Base-by-base conservation (phyloP, 2,888 invertebrate genomes). In the Oxyteleia sp. region DNA sequence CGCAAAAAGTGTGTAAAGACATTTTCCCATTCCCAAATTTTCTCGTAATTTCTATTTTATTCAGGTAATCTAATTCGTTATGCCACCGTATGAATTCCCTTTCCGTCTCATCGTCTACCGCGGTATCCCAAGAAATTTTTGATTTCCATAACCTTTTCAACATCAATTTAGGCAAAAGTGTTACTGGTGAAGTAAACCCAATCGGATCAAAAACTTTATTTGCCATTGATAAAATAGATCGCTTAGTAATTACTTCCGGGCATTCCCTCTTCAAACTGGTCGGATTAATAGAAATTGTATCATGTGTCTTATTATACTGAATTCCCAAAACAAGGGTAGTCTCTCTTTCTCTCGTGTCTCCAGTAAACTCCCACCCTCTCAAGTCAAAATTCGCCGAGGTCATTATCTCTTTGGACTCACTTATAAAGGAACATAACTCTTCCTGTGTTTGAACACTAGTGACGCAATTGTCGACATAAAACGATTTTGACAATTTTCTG, bases 1-100 rank as follows among this genome's bases (percentile, higher is more conserved):
- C 90, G 13, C 80, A 78, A 74, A 91, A 91, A 0, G 84, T 82
- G 47, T 91, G 91, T 11, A 89, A 41, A 18, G 84, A 81, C n/a
- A 82, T 51, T 4, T 66, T 16, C 0, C 71, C 78, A n/a, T n/a
- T 20, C 0, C 47, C 82, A 7, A 80, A 18, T 26, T 76, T 82
- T 71, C 89, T 66, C 2, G 88, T 84, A 13, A 88, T 82, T 38
- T 83, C 53, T 4, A 91, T 71, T 18, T 84, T 15, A 4, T 53
- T 38, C 23, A 85, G 57, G 18, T 49, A 53, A 1, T 13, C 11
- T 26, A 81, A 45, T 38, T 84, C 43, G 0, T 63, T 29, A 4
- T 16, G 13, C 76, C 72, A 84, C 1, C 41, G 29, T 13, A 32
- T 8, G 47, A 84, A 84, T 26, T 66, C 29, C 0, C 13, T 47